Evolutionary conservation across 1,140 invertebrate genomes (phyloP).

Genomic region (Anastrepha obliqua): DNA sequence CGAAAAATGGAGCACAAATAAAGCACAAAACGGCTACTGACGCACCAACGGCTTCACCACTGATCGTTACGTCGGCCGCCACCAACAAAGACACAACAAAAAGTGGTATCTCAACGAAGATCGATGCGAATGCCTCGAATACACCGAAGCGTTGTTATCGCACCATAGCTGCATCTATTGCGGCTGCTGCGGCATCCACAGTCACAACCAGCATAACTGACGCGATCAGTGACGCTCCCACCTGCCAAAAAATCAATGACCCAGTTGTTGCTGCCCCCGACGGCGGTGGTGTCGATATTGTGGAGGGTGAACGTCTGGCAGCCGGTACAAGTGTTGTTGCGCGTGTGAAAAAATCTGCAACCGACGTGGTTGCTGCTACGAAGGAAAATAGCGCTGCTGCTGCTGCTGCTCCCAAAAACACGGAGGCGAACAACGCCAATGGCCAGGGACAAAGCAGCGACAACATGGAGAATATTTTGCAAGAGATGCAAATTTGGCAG

Average conservation of each 20-base stretch:
- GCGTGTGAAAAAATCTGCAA: constrained; percentile 39
- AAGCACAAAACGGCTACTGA: neutral
- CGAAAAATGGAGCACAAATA: constrained; percentile 7
- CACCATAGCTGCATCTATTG: constrained; percentile 37
- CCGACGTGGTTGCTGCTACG: neutral
- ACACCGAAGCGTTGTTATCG: constrained; percentile 19
- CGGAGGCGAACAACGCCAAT: neutral
- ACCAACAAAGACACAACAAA: neutral
- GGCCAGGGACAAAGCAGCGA: constrained; percentile 52
- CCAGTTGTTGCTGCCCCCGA: neutral
- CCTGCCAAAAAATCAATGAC: constrained; percentile 29
- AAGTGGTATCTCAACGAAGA: neutral
- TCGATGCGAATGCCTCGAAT: neutral
- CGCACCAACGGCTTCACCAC: no score
- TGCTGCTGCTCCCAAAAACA: neutral
- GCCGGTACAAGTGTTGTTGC: constrained; percentile 12
- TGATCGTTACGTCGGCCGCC: neutral
- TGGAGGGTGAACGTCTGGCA: neutral
- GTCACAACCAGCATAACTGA: neutral
- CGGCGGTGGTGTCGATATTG: neutral
- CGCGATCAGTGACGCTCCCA: constrained; percentile 20
- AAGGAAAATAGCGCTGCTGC: neutral
- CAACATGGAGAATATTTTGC: constrained; percentile 58
- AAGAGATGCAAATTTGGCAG: constrained; percentile 58
- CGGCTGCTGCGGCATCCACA: constrained; percentile 12